phyloP scores from a whole-genome alignment of 1,140 invertebrate species.

The Platorchestia sp. region DNA sequence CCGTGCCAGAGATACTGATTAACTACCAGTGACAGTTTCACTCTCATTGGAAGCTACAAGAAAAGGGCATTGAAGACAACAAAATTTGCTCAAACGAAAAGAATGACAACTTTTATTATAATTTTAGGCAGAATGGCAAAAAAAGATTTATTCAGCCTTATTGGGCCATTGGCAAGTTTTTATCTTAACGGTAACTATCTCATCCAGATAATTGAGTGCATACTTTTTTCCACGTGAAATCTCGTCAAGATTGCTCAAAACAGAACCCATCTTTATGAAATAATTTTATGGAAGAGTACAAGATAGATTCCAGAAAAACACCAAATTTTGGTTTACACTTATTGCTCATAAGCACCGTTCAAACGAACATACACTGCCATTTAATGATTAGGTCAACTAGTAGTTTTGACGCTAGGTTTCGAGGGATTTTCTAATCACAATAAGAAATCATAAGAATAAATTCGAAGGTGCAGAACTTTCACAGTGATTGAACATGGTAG shows the following conservation, averaged over 20 bases:
- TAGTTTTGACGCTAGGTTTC: not conserved
- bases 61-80: not conserved
- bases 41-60: not conserved
- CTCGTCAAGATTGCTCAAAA: not conserved
- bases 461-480: no score
- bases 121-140: not conserved
- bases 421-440: not conserved
- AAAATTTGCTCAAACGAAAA: not conserved
- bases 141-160: no score
- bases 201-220: not conserved
- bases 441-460: not conserved
- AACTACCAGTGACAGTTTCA: not conserved
- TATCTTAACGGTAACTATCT: not conserved
- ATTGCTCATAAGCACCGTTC: no score
- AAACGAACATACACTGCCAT: no score
- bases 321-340: no score
- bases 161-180: no score
- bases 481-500: no score
- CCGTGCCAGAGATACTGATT: not conserved
- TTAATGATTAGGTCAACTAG: no score
- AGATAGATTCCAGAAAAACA: no score
- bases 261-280: no score
- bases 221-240: not conserved
- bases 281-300: no score
- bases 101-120: not conserved